Conservation (phyloP, 2,888 invertebrate species). For the Limnephilus rhombicus region DNA sequence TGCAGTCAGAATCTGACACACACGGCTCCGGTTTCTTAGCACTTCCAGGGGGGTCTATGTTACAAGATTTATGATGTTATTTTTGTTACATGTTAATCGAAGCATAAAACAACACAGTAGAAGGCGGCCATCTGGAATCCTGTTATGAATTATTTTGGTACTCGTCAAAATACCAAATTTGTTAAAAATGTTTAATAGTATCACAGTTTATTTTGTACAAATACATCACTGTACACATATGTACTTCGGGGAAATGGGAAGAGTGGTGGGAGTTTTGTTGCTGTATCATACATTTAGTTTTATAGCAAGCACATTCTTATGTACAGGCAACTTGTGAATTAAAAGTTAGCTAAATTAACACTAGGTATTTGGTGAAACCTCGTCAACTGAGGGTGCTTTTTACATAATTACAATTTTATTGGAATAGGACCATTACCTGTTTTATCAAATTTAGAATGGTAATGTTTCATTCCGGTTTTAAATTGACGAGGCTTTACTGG, state of each 20-base stretch:
- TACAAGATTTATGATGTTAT: conserved; percentile 64
- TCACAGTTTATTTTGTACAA: conserved; percentile 31
- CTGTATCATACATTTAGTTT: conserved; percentile 44
- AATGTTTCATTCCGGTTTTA: background rate
- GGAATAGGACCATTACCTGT: background rate
- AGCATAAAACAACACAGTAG: conserved; percentile 37
- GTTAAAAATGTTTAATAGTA: conserved; percentile 16
- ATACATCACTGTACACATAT: conserved; percentile 14
- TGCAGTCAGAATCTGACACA: conserved; percentile 90
- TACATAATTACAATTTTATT: background rate
- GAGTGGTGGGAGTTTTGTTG: conserved; percentile 35
- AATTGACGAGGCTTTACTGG: background rate
- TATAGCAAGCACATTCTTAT: conserved; percentile 63
- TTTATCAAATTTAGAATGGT: background rate
- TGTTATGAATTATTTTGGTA: conserved; percentile 45
- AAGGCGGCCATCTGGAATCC: conserved; percentile 51
- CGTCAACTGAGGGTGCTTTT: background rate
- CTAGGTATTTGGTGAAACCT: conserved; percentile 16
- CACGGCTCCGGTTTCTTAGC: conserved; percentile 87
- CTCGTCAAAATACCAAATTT: conserved; percentile 13
- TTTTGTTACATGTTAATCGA: conserved; percentile 53
- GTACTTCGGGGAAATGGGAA: conserved; percentile 5
- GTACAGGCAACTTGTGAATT: conserved; percentile 55
- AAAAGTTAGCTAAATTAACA: conserved; percentile 49
- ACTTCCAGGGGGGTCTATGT: conserved; percentile 83